These are phyloP conservation scores for Cephonodes hylas DNA, from an alignment of 2,888 invertebrate species.

Conservation along the genomic window DNA sequence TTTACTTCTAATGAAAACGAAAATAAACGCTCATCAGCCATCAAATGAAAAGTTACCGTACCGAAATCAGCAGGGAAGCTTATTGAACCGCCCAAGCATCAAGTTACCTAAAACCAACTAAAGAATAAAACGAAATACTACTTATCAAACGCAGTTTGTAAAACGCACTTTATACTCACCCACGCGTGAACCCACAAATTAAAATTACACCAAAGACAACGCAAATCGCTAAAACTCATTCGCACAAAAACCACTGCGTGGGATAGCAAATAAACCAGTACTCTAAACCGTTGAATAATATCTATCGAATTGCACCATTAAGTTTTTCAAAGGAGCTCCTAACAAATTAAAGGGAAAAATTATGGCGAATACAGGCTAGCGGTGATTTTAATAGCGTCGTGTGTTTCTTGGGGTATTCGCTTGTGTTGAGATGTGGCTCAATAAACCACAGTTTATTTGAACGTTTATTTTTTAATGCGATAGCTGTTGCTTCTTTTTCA, in stretches of 20 bases:
- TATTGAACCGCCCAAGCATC: too few relatives aligned
- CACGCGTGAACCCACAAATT: too few relatives aligned
- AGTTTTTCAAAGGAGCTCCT: constrained; percentile 46
- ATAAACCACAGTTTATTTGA: constrained; percentile 52
- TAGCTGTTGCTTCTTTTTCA: constrained; percentile 35
- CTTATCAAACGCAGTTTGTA: too few relatives aligned
- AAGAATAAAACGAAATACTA: too few relatives aligned
- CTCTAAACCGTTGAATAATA: constrained; percentile 35
- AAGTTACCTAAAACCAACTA: too few relatives aligned
- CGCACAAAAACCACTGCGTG: background rate
- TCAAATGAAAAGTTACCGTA: too few relatives aligned
- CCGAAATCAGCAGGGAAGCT: too few relatives aligned
- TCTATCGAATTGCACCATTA: constrained; percentile 47
- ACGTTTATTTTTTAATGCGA: constrained; percentile 37
- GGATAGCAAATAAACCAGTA: constrained; percentile 17
- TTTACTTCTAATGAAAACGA: too few relatives aligned
- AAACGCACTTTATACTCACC: background rate
- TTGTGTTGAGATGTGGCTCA: constrained; percentile 24
- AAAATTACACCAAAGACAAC: background rate
- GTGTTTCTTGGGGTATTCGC: constrained; percentile 39
- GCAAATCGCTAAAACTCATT: background rate
- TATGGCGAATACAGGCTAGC: constrained; percentile 57
- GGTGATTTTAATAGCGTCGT: constrained; percentile 53
- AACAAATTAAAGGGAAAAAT: constrained; percentile 43
- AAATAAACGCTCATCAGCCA: too few relatives aligned